Conservation (phyloP, 1,140 invertebrate genomes). For the Cyclargus thomasi region DNA sequence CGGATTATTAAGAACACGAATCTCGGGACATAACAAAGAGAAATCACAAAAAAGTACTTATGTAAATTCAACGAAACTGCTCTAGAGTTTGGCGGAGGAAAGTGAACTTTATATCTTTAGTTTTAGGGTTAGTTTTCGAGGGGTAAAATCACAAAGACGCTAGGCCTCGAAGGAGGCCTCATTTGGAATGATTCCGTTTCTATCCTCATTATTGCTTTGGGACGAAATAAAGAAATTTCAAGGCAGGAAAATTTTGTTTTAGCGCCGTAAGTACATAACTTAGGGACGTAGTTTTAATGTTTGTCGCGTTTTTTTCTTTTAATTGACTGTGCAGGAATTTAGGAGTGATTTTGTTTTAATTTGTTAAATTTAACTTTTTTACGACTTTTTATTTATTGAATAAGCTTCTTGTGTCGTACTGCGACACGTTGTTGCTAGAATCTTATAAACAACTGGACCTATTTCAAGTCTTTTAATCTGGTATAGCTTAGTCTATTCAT, state of each 20-base stretch:
- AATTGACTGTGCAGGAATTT: not conserved
- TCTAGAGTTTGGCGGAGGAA: not conserved
- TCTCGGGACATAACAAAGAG: constrained; percentile 20
- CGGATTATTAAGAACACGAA: constrained; percentile 22
- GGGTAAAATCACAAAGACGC: constrained; percentile 8
- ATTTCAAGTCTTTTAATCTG: too few species aligned
- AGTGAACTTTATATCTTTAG: not conserved
- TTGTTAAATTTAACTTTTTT: not conserved
- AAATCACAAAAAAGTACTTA: constrained; percentile 22
- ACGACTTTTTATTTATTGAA: not conserved
- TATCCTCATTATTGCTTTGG: constrained; percentile 22
- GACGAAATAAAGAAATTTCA: constrained; percentile 20
- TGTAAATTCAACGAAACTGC: constrained; percentile 20
- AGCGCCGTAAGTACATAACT: constrained; percentile 11
- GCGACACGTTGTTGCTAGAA: too few species aligned
- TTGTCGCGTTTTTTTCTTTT: not conserved
- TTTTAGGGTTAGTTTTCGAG: not conserved
- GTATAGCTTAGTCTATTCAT: too few species aligned
- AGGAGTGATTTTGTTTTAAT: not conserved
- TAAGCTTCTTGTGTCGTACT: too few species aligned
- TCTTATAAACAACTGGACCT: too few species aligned
- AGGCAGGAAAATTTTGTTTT: constrained; percentile 13
- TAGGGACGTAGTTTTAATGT: constrained; percentile 12
- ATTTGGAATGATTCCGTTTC: constrained; percentile 23
- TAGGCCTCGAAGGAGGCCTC: constrained; percentile 17